Base-by-base conservation (phyloP, 2,113 vertebrate genomes). In the Odobenus rosmarus region DNA sequence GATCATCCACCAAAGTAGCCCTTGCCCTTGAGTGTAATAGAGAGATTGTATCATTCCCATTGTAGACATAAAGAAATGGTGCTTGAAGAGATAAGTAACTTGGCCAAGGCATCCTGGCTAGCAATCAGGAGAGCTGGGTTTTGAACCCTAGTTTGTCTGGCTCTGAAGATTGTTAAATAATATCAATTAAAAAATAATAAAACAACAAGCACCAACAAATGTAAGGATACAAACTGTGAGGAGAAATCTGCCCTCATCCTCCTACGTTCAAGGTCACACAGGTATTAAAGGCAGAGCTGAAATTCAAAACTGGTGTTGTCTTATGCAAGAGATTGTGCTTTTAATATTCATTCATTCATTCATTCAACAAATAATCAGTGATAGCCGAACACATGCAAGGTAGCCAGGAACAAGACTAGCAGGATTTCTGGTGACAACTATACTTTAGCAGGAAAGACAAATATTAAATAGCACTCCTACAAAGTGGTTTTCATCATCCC, bases 371-470 rank as follows among this genome's bases (percentile, higher is more conserved):
- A 69, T 87, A 53, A 57, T 93, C 42, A 39, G 0, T 33, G 55
- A 76, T 95, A 39, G 13, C 5, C 59, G 89, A 49, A 46, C 12
- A 71, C 18, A 74, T 42, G 36, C 3, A 14, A 86, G 51, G 46
- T 16, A 90, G 46, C 23, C 71, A 36, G n/a, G 55, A 79, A 61
- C 28, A 91, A 94, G 85, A 77, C 18, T 49, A 53, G 55, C 13
- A 84, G 28, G 23, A 89, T 62, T 82, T 51, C 36, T 74, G 62
- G 1, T 76, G 19, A 23, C 69, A 69, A 88, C 15, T 62, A 1
- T 42, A 79, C 53, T 67, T 79, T 77, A 92, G 69, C 46, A 88
- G 42, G 67, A 18, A 90, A 92, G 59, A 84, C 84, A 96, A 86
- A 96, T 62, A 69, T 74, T 81, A 77, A 88, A 88, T 36, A 67